Evolutionary conservation across 2,888 invertebrate genomes (phyloP), one percentile per base, ranked within the genome.

Genomic region (Sesamia inferens): DNA sequence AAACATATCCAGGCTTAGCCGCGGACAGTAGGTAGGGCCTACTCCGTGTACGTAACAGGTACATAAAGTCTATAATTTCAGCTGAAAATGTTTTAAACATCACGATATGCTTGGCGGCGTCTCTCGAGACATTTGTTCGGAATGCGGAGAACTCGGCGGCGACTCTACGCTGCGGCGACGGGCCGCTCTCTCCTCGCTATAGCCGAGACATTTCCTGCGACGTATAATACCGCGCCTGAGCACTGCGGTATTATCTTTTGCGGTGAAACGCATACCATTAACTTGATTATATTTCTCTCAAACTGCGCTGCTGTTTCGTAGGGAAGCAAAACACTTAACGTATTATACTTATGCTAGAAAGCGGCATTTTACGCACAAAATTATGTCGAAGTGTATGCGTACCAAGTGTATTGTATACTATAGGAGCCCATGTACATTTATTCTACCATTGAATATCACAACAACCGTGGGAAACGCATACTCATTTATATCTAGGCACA

Each of bases 191-290:
- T 44, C 24, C 57, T 51, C 76, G 11, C 31, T 62, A 22, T 54
- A 47, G 57, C 39, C 48, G 59, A 76, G 61, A 78, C 61, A 59
- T 62, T 65, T 54, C 42, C 61, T 59, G 66, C 47, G 64, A 44
- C 47, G 76, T 66, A 59, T 80, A 76, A 66, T 81, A 57, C 78
- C 62, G 58, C 55, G 54, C 54, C 64, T 16, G 57, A 71, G 76
- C 73, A 80, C 59, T 42, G 74, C 48, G 59, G 63, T 51, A 80
- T 82, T 80, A 80, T 83, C 63, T 78, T 67, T 47, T 57, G 83
- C 68, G 79, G 82, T 24, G 47, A 14, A 73, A 72, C 44, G 80
- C 79, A 66, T 82, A 64, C 83, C 83, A 80, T 80, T 83, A 80
- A 72, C 62, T 78, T 78, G 80, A 80, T 80, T 80, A 80, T 78